Conservation (phyloP, 2,888 invertebrate genomes). For the Melanostoma scalare region DNA sequence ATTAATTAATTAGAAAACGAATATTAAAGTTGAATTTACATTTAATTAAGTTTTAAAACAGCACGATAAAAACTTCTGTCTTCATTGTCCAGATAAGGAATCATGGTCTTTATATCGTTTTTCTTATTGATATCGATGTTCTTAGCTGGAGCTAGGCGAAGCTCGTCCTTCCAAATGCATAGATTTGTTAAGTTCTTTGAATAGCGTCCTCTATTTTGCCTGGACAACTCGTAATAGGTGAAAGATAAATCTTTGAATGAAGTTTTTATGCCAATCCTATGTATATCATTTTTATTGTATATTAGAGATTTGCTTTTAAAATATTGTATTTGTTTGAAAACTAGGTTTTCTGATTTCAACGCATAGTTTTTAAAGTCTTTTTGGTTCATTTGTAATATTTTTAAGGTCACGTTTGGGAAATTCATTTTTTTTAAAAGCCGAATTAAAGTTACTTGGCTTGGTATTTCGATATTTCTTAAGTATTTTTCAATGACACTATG, state of each 20-base stretch:
- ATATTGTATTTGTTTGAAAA: neutral
- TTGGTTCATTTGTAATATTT: conserved; percentile 4
- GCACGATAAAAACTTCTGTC: conserved; percentile 8
- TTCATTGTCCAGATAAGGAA: conserved; percentile 3
- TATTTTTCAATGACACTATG: conserved; percentile 4
- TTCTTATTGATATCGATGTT: conserved; percentile 4
- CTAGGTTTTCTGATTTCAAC: conserved; percentile 1
- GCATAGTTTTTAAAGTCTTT: conserved; percentile 1
- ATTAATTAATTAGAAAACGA: neutral
- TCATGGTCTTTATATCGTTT: conserved; percentile 4
- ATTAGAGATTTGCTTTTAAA: neutral
- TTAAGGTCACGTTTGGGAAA: neutral
- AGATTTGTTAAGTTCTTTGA: neutral
- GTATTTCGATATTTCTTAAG: neutral
- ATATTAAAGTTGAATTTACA: neutral
- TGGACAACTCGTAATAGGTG: neutral
- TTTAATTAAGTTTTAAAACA: neutral
- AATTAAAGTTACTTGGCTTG: neutral
- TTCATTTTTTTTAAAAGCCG: neutral
- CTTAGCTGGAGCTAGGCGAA: neutral
- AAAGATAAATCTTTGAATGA: neutral
- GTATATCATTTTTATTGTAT: neutral
- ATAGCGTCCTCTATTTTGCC: neutral
- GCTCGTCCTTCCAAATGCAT: neutral
- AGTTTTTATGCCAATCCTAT: neutral